Percentiles rank a stretch among this genome's conserved stretches.
Evolutionary conservation across 2,888 invertebrate genomes (phyloP).

Genomic region (Operophtera brumata): DNA sequence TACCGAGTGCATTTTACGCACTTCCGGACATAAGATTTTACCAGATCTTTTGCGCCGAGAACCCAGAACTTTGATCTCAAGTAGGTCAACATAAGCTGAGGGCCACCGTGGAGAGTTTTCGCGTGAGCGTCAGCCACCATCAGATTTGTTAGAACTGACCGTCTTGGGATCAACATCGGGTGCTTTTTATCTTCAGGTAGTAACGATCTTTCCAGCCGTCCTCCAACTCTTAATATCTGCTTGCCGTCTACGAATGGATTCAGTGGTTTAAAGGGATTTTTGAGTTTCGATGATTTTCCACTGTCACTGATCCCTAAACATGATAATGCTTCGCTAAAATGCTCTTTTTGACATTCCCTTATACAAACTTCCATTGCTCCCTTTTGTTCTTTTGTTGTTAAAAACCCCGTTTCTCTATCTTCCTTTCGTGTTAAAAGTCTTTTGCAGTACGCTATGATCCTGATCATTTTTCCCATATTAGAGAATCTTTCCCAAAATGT

Average conservation of each 20-base stretch:
- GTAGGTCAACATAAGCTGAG: not conserved
- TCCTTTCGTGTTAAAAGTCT: constrained; percentile 8
- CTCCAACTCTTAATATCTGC: not conserved
- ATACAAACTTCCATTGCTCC: constrained; percentile 12
- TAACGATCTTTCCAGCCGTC: not conserved
- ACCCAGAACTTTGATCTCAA: not conserved
- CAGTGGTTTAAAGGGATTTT: not conserved
- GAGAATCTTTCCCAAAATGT: constrained; percentile 16
- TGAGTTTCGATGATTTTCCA: no score
- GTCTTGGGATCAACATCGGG: not conserved
- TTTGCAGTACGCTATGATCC: constrained; percentile 17
- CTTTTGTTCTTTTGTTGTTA: constrained; percentile 1
- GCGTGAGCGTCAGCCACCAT: not conserved
- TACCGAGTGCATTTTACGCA: not conserved
- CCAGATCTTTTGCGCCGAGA: not conserved
- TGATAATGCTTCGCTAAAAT: not conserved
- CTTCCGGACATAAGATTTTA: not conserved
- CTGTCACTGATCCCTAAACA: no score
- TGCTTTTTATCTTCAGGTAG: not conserved
- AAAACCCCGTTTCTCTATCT: not conserved
- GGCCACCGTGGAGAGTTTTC: not conserved
- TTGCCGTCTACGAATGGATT: not conserved
- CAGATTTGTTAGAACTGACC: not conserved
- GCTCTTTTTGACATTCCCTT: constrained; percentile 16
- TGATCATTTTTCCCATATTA: constrained; percentile 12